Conservation (phyloP, 2,797 vertebrate genomes). For the Knipowitschia caucasica region DNA sequence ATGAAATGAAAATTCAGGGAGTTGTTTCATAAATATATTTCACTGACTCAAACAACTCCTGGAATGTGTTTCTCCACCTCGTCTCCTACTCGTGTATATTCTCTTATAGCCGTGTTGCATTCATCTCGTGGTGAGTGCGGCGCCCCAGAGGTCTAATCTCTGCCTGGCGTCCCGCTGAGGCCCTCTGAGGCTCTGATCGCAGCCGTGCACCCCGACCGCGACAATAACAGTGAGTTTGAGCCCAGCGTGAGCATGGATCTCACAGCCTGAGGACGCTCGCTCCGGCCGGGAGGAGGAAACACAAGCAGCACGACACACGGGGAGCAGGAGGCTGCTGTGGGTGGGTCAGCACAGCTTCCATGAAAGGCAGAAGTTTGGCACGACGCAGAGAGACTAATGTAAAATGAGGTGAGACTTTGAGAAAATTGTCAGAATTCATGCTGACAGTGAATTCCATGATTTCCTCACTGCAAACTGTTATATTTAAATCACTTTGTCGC, state of each 20-base stretch:
- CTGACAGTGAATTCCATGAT: background rate
- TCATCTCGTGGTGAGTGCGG: constrained; percentile 12
- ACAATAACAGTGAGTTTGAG: constrained; percentile 17
- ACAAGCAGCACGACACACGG: background rate
- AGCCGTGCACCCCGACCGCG: constrained; percentile 41
- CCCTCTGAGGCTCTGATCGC: constrained; percentile 32
- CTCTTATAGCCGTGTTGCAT: constrained; percentile 13
- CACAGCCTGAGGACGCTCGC: constrained; percentile 33
- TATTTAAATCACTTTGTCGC: too few species aligned
- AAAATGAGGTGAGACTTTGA: background rate
- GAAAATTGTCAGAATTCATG: background rate
- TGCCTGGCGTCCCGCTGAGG: constrained; percentile 43
- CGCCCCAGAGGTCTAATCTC: constrained; percentile 50
- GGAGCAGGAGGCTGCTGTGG: background rate
- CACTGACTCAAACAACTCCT: constrained; percentile 3
- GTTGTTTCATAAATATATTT: constrained; percentile 3
- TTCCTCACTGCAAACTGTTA: too few species aligned
- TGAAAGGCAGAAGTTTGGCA: background rate
- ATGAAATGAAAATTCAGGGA: too few species aligned
- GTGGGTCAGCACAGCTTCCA: background rate
- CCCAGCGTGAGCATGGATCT: constrained; percentile 26
- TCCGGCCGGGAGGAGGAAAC: constrained; percentile 25
- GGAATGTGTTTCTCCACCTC: background rate
- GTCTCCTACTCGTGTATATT: constrained; percentile 1
- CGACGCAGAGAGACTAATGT: background rate